A percentile compares a stretch with the other conserved stretches of the same genome.
Evolutionary conservation across 2,888 invertebrate genomes (phyloP).

Genomic region (Julus scandinavius): DNA sequence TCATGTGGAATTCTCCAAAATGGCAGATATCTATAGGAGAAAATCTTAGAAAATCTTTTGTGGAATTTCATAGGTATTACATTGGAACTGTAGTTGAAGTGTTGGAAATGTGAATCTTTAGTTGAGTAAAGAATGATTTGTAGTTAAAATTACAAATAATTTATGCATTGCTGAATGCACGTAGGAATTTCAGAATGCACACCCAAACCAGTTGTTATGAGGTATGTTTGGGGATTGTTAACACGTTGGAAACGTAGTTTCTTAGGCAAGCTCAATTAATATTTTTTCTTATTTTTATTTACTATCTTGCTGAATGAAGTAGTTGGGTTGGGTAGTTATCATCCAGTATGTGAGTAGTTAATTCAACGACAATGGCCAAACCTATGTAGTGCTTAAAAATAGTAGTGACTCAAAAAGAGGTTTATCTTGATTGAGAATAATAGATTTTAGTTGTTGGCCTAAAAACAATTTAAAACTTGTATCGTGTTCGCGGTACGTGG

Average conservation of each 20-base stretch:
- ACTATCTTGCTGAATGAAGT: neutral
- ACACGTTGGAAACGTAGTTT: neutral
- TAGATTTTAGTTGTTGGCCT: slow-evolving; percentile 24
- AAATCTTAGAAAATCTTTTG: too few relatives aligned
- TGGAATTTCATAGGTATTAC: too few relatives aligned
- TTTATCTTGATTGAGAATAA: slow-evolving; percentile 26
- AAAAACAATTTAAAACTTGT: slow-evolving; percentile 18
- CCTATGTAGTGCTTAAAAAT: neutral
- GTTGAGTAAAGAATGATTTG: too few relatives aligned
- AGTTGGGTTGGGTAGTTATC: slow-evolving; percentile 7
- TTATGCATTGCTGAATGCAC: too few relatives aligned
- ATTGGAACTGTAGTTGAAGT: too few relatives aligned
- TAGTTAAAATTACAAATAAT: too few relatives aligned
- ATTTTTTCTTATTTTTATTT: neutral
- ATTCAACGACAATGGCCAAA: neutral
- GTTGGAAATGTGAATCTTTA: too few relatives aligned
- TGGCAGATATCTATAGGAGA: too few relatives aligned
- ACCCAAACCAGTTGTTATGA: too few relatives aligned
- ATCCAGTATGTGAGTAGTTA: neutral
- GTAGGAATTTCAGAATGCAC: too few relatives aligned
- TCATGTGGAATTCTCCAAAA: too few relatives aligned
- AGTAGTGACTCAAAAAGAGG: neutral
- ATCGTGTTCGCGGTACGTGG: slow-evolving; percentile 5
- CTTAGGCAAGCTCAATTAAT: neutral
- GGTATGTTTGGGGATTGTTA: neutral